A percentile compares a stretch with the other conserved stretches of the same genome.
These are phyloP conservation scores for Brachionus calyciflorus DNA, from an alignment of 1,140 invertebrate species.

Conservation along the genomic window DNA sequence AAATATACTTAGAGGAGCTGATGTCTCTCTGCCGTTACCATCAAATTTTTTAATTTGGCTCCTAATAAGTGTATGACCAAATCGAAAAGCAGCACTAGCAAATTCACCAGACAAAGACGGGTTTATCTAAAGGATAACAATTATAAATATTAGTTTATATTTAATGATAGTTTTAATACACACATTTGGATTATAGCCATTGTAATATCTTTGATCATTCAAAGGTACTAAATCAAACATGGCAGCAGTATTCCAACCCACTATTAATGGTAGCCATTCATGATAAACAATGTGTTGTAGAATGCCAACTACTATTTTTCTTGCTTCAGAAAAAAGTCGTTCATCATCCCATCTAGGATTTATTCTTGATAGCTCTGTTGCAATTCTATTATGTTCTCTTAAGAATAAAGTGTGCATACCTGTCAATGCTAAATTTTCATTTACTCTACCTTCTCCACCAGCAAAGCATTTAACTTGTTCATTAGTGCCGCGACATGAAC, in stretches of 20 bases:
- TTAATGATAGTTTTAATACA: background rate
- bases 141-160: background rate
- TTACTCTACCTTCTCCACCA: conserved; percentile 38
- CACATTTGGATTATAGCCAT: conserved; percentile 32
- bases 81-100: conserved; percentile 66
- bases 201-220: background rate
- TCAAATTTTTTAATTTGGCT: conserved; percentile 26
- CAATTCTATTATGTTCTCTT: conserved; percentile 52
- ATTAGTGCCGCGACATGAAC: conserved; percentile 18
- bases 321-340: conserved; percentile 68
- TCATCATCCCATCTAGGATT: conserved; percentile 50
- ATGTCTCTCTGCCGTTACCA: conserved; percentile 11
- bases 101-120: conserved; percentile 68
- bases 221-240: conserved; percentile 42
- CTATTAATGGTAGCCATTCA: conserved; percentile 85
- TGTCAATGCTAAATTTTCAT: conserved; percentile 41
- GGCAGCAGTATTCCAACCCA: conserved; percentile 65
- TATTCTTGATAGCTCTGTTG: conserved; percentile 42
- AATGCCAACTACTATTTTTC: conserved; percentile 81
- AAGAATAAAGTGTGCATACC: conserved; percentile 72
- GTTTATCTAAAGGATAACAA: conserved; percentile 57
- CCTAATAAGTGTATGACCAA: conserved; percentile 68
- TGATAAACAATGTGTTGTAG: conserved; percentile 91
- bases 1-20: background rate
- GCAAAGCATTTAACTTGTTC: conserved; percentile 25